Percentiles rank a stretch among this genome's conserved stretches.
phyloP scores from a whole-genome alignment of 1,140 invertebrate genomes.

The Pentalonia nigronervosa region DNA sequence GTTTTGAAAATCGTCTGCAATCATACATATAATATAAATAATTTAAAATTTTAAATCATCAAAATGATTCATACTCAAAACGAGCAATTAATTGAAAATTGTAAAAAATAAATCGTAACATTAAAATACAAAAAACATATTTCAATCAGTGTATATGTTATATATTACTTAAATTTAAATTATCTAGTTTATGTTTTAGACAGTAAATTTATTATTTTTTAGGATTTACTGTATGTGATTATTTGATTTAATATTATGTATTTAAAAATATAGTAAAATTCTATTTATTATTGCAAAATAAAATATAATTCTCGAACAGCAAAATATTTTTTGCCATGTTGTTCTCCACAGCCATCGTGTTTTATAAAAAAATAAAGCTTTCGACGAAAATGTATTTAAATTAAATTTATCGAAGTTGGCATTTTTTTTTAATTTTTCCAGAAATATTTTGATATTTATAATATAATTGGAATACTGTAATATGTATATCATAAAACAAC shows the following conservation, averaged over 20 bases:
- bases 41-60: background rate
- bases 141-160: background rate
- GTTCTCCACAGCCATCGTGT: background rate
- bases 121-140: background rate
- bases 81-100: background rate
- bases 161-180: background rate
- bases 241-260: background rate
- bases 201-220: background rate
- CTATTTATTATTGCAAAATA: background rate
- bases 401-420: too few species aligned
- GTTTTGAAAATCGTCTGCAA: background rate
- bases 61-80: background rate
- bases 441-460: background rate
- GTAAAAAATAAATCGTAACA: background rate
- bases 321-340: background rate
- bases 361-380: too few species aligned
- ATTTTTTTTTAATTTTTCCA: too few species aligned
- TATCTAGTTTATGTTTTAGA: background rate
- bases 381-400: too few species aligned
- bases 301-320: background rate
- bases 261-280: background rate
- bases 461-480: background rate
- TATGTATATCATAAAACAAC: background rate
- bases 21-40: background rate
- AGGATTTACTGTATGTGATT: background rate